A percentile compares a stretch with the other conserved stretches of the same genome.
Evolutionary conservation across 2,888 invertebrate species (phyloP).

Genomic region (Ophion costatus): DNA sequence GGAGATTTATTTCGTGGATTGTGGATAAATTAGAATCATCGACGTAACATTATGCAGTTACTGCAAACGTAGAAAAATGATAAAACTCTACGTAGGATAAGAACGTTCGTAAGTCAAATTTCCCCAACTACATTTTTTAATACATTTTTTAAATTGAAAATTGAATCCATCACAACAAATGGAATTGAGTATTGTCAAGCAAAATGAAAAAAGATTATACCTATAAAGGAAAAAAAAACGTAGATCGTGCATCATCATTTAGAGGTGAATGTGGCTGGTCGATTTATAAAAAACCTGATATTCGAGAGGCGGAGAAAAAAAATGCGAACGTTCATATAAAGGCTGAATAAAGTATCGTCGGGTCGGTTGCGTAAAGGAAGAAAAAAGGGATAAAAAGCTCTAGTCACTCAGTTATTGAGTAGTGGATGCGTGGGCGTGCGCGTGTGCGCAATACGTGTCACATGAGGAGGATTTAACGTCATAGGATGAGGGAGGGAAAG

Average conservation of each 20-base stretch:
- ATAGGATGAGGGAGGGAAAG: conserved; percentile 19
- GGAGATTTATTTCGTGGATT: background rate
- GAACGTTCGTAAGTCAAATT: too few species aligned
- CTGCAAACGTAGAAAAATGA: too few species aligned
- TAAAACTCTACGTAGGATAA: too few species aligned
- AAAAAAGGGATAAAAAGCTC: conserved; percentile 55
- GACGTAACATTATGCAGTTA: background rate
- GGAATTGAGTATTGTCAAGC: background rate
- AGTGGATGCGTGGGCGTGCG: conserved; percentile 68
- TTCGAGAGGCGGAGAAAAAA: background rate
- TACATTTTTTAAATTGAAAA: background rate
- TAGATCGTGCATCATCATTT: background rate
- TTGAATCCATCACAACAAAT: background rate
- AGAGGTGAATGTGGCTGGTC: background rate
- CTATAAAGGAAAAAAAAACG: background rate
- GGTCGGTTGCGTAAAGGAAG: conserved; percentile 8
- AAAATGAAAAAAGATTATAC: background rate
- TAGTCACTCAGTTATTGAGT: conserved; percentile 67
- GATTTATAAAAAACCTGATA: conserved; percentile 1
- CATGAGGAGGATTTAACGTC: conserved; percentile 45
- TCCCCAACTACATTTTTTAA: too few species aligned
- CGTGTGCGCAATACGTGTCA: conserved; percentile 69
- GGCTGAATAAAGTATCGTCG: conserved; percentile 23
- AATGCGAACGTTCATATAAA: conserved; percentile 1
- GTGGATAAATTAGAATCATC: background rate